A percentile compares a stretch with the other conserved stretches of the same genome.
phyloP scores from a whole-genome alignment of 2,797 vertebrate species.

The Epinephelus coioides region DNA sequence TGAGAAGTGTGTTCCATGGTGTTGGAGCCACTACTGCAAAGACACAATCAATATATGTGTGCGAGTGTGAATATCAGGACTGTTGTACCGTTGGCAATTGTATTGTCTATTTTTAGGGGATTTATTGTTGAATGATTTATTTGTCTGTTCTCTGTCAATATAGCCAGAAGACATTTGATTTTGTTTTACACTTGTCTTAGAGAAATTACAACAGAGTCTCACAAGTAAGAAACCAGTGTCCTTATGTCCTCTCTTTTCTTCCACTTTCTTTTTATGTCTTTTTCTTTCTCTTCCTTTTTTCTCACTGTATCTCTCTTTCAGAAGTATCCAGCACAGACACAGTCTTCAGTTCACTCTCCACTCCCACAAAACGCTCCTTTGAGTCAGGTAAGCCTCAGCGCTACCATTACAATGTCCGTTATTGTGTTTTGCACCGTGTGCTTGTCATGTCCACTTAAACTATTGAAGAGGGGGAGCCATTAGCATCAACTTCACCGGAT shows the following conservation, averaged over 20 bases:
- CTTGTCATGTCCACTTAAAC: conserved; percentile 43
- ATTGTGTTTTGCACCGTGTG: conserved; percentile 30
- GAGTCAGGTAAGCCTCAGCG: conserved; percentile 90
- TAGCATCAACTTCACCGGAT: conserved; percentile 24
- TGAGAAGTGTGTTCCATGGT: too few species aligned
- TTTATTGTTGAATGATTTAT: conserved; percentile 23
- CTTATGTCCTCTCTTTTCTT: conserved; percentile 13
- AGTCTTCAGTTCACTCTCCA: conserved; percentile 92
- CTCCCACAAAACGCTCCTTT: conserved; percentile 96
- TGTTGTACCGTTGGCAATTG: not conserved
- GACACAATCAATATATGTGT: not conserved
- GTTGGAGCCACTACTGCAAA: too few species aligned
- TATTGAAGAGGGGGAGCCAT: not conserved
- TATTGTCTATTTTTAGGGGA: not conserved
- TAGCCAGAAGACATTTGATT: conserved; percentile 4
- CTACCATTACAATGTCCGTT: conserved; percentile 11
- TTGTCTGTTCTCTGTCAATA: conserved; percentile 20
- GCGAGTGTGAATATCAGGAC: not conserved
- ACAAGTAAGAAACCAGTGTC: not conserved
- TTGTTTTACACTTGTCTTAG: conserved; percentile 1
- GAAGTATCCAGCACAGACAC: conserved; percentile 95
- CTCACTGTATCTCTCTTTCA: conserved; percentile 62
- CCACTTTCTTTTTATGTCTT: not conserved
- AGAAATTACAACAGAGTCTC: conserved; percentile 12
- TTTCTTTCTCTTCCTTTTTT: not conserved